Base-by-base conservation (phyloP, 2,113 vertebrate species). In the Pampusana beccarii region DNA sequence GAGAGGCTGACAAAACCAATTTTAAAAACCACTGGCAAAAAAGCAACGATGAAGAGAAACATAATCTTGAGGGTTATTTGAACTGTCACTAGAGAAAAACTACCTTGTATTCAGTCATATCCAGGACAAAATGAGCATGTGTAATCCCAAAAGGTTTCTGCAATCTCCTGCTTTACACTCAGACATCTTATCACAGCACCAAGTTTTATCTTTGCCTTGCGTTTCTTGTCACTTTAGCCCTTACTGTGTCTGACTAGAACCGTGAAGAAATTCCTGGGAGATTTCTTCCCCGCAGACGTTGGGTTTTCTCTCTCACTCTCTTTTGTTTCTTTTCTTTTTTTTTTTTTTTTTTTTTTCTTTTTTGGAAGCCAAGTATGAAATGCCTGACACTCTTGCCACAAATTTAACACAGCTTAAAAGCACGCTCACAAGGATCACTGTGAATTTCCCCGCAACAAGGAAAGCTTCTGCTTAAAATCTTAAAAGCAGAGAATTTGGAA, bases 311-410 rank as follows among this genome's bases (percentile, higher is more conserved):
- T 75, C 66, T 92, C 88, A 87, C 85, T 65, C 65, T 83, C 81
- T 75, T 16, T 53, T 4, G 40, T 54, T 67, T 16, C 10, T 38
- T 61, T 61, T 65, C 62, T 92, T 70, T 87, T 65, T 69, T 48
- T 36, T 72, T 57, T 6, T 40, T 80, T 61, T 70, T 83, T 80
- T 61, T 70, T 85, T 69, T 26, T 17, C 42, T 98, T 94, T 98
- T 98, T 98, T 98, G 96, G 98, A 99, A 98, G 98, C 97, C 98
- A 98, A 98, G 98, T 98, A 98, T 98, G 99, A 99, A 99, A 99
- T 99, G 98, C 98, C 99, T 98, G 98, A 99, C 98, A 98, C 98
- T 92, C 97, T 93, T 80, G 97, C 98, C 98, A 98, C 98, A 98
- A 98, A 99, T 98, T 98, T 98, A 98, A 97, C 98, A 98, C 98